Evolutionary conservation across 2,113 vertebrate genomes (phyloP).

Genomic region (Eclectus roratus): DNA sequence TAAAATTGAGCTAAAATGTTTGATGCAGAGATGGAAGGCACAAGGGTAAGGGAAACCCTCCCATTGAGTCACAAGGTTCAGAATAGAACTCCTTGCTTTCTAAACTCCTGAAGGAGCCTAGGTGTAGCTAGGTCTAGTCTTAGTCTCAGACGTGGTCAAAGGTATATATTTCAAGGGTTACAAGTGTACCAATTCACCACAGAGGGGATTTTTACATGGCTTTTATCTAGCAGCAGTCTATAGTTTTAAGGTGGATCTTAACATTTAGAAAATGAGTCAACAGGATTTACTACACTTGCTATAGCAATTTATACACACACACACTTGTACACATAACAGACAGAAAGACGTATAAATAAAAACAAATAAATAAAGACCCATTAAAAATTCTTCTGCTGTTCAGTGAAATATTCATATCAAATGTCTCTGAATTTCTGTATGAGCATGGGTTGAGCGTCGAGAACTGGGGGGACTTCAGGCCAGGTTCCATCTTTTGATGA

Average conservation of each 20-base stretch:
- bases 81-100: neutral
- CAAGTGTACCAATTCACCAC: neutral
- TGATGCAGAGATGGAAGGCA: neutral
- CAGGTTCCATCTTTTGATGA: neutral
- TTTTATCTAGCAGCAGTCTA: neutral
- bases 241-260: neutral
- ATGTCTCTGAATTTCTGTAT: neutral
- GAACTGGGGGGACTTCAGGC: neutral
- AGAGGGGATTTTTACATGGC: neutral
- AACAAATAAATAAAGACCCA: neutral
- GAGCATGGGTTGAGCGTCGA: neutral
- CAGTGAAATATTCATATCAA: neutral
- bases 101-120: neutral
- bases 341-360: neutral
- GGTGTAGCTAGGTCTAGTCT: neutral
- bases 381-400: neutral
- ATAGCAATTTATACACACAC: neutral
- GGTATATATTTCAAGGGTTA: neutral
- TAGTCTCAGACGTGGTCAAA: accelerated
- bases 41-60: neutral
- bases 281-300: neutral
- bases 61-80: neutral
- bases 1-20: neutral
- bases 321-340: neutral
- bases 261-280: neutral